A percentile compares a stretch with the other conserved stretches of the same genome.
Conservation (phyloP, 2,888 invertebrate genomes). For the Eupeodes latifasciatus region DNA sequence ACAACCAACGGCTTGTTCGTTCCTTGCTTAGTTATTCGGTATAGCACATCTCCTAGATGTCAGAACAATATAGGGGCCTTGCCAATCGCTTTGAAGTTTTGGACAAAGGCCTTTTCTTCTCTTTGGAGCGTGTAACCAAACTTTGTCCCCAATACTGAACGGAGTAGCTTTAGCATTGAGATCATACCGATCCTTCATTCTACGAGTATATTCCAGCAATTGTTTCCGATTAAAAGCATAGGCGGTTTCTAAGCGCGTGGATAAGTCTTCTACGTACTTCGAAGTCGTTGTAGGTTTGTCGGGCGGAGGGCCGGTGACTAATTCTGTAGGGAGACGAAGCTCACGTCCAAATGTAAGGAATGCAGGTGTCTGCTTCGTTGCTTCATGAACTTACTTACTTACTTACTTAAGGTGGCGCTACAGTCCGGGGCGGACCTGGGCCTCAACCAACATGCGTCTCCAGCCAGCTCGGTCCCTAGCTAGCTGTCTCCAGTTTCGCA, state of each 20-base stretch:
- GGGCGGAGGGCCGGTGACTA: constrained; percentile 76
- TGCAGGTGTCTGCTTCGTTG: constrained; percentile 70
- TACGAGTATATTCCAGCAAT: constrained; percentile 1
- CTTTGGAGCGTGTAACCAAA: constrained; percentile 38
- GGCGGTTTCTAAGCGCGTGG: background rate
- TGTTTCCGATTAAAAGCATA: constrained; percentile 12
- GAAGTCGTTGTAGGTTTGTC: background rate
- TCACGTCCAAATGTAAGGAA: constrained; percentile 70
- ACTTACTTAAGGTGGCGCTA: too few species aligned
- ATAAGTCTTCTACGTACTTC: constrained; percentile 27
- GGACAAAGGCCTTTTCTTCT: too few species aligned
- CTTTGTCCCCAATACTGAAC: constrained; percentile 8
- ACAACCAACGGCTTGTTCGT: background rate
- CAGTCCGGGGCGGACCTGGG: too few species aligned
- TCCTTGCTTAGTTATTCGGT: background rate
- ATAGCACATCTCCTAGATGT: background rate
- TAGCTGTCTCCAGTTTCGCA: too few species aligned
- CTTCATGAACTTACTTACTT: too few species aligned
- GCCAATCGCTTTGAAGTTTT: too few species aligned
- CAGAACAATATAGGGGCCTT: too few species aligned
- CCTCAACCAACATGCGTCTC: too few species aligned
- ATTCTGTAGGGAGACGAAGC: constrained; percentile 71
- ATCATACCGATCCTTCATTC: constrained; percentile 31
- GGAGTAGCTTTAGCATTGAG: constrained; percentile 20
- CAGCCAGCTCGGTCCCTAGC: too few species aligned